Conservation (phyloP, 2,797 vertebrate species). For the Chanos chanos region DNA sequence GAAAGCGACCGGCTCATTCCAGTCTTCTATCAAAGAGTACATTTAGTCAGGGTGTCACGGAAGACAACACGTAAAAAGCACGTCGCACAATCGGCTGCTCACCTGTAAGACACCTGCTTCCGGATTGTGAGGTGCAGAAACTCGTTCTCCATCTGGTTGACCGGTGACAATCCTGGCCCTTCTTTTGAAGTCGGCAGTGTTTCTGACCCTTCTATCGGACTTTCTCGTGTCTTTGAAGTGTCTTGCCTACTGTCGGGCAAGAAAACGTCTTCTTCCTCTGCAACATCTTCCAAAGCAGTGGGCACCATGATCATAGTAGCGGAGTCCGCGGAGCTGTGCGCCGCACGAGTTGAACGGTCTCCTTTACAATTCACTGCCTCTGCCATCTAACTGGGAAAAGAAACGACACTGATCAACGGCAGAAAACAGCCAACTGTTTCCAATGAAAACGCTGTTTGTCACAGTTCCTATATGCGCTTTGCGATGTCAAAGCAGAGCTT, state of each 20-base stretch:
- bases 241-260: conserved; percentile 3
- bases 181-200: neutral
- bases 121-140: conserved; percentile 73
- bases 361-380: conserved; percentile 33
- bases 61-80: no score
- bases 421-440: neutral
- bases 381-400: conserved; percentile 41
- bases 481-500: no score
- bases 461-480: no score
- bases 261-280: conserved; percentile 55
- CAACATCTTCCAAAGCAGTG: conserved; percentile 51
- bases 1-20: no score
- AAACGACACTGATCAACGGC: no score
- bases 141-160: conserved; percentile 47
- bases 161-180: neutral
- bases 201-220: conserved; percentile 1
- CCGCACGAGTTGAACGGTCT: conserved; percentile 6
- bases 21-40: no score
- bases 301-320: conserved; percentile 2
- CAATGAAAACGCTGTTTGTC: no score
- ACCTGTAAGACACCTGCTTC: conserved; percentile 86
- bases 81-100: conserved; percentile 46
- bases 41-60: no score
- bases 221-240: conserved; percentile 2
- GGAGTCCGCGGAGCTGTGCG: conserved; percentile 21